Evolutionary conservation across 2,113 vertebrate genomes (phyloP).

Genomic region (Actenoides lindsayi): DNA sequence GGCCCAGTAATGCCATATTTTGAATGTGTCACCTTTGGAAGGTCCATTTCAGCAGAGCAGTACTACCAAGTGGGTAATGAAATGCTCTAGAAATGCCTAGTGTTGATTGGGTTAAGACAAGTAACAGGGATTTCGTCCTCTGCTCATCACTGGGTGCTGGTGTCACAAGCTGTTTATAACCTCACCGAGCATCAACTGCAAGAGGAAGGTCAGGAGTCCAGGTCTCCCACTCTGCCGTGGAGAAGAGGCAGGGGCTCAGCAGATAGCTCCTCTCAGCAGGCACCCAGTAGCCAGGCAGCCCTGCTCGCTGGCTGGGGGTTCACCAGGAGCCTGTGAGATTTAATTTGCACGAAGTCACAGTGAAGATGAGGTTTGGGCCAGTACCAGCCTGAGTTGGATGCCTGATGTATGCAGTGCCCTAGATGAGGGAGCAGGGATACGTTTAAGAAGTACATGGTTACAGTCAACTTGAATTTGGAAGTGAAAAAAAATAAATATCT

Average conservation of each 20-base stretch:
- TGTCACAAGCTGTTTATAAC: not conserved
- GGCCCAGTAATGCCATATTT: not conserved
- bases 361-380: not conserved
- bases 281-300: not conserved
- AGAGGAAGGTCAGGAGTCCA: not conserved
- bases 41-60: not conserved
- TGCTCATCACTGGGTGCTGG: fast-evolving
- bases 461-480: not conserved
- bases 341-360: not conserved
- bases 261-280: not conserved
- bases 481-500: not conserved
- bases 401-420: not conserved
- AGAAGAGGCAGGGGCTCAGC: not conserved
- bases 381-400: not conserved
- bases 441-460: not conserved
- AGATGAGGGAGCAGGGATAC: not conserved
- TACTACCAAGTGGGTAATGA: not conserved
- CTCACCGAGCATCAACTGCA: not conserved
- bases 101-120: not conserved
- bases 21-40: not conserved
- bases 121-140: not conserved
- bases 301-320: not conserved
- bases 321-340: not conserved
- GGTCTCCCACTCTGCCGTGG: fast-evolving
- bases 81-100: not conserved